Conservation (phyloP, 2,888 invertebrate species). For the Melieria crassipennis region DNA sequence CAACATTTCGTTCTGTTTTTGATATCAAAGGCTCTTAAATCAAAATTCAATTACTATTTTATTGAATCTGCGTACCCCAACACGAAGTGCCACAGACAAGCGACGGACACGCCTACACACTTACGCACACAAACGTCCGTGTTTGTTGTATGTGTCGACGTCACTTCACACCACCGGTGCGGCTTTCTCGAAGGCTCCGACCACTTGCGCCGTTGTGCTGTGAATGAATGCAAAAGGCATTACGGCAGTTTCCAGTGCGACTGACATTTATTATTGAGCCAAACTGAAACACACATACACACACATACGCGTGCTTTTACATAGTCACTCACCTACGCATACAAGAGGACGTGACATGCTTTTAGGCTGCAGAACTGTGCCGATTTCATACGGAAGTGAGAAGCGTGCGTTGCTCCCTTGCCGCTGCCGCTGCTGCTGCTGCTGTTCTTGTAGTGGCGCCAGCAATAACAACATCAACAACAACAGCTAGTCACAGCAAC, state of each 20-base stretch:
- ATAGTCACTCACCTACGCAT: not conserved
- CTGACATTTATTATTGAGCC: conserved; percentile 31
- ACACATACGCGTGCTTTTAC: conserved; percentile 9
- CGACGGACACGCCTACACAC: not conserved
- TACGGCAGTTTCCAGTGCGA: conserved; percentile 22
- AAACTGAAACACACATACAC: conserved; percentile 7
- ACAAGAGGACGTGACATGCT: conserved; percentile 22
- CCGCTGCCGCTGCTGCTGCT: conserved; percentile 16
- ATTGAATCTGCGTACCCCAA: conserved; percentile 44
- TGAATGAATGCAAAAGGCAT: conserved; percentile 27
- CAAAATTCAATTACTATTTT: conserved; percentile 60
- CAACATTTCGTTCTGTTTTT: conserved; percentile 36
- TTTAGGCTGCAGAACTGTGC: conserved; percentile 23
- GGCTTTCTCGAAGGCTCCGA: not conserved
- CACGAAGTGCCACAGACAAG: not conserved
- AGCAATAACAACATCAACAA: conserved; percentile 5
- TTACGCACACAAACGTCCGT: not conserved
- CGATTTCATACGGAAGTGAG: conserved; percentile 23
- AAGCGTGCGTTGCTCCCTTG: conserved; percentile 33
- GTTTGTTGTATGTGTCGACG: not conserved
- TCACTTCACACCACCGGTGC: no score
- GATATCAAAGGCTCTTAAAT: conserved; percentile 61
- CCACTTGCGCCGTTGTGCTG: conserved; percentile 6
- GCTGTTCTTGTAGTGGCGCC: not conserved
- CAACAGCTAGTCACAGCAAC: not conserved